phyloP scores from a whole-genome alignment of 64 coral and sea anemone genomes.

The Montipora efflorescens region DNA sequence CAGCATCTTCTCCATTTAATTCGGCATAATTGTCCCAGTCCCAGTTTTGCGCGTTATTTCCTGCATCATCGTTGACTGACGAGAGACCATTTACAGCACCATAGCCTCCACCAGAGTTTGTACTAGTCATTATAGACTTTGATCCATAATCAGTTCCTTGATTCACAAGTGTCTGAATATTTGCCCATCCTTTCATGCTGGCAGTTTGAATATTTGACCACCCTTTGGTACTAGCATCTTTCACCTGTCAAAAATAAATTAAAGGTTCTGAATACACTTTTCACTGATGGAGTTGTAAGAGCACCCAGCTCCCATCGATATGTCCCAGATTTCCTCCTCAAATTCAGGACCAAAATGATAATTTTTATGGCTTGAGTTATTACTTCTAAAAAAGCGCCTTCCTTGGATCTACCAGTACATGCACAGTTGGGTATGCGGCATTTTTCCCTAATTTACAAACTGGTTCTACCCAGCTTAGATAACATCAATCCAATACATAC shows the following conservation, averaged over 20 bases:
- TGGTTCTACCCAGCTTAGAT: too few species aligned
- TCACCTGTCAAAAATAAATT: background rate
- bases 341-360: too few species aligned
- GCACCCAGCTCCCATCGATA: too few species aligned
- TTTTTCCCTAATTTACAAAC: too few species aligned
- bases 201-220: constrained; percentile 84
- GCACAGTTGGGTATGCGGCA: too few species aligned
- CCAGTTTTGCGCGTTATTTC: constrained; percentile 1
- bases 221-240: constrained; percentile 68
- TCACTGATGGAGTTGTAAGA: too few species aligned
- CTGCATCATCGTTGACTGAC: background rate
- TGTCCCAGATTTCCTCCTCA: too few species aligned
- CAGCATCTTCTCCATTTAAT: constrained; percentile 21
- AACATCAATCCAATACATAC: too few species aligned
- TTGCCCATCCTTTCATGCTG: constrained; percentile 82
- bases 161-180: constrained; percentile 81
- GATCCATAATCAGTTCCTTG: constrained; percentile 61
- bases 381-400: too few species aligned
- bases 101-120: constrained; percentile 65
- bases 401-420: too few species aligned
- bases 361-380: too few species aligned
- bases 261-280: too few species aligned
- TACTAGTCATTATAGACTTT: constrained; percentile 47
- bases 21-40: constrained; percentile 40
- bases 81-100: constrained; percentile 72